phyloP scores from a whole-genome alignment of 2,888 invertebrate species.

The Luffia ferchaultella region DNA sequence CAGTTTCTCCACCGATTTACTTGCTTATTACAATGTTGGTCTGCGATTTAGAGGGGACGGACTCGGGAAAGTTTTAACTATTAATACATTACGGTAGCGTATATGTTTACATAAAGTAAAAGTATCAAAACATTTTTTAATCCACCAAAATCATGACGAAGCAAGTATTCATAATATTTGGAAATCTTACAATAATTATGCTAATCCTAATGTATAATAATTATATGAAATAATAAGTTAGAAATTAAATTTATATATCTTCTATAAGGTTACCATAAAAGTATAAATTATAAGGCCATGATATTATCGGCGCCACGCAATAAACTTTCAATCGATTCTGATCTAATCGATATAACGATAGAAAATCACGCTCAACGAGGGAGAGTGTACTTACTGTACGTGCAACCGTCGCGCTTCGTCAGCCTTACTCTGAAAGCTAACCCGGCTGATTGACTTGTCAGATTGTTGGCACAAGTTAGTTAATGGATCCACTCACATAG shows the following conservation, averaged over 20 bases:
- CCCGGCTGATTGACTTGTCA: neutral
- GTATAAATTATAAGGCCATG: too few species aligned
- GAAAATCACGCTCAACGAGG: neutral
- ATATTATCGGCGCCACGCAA: neutral
- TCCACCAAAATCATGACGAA: too few species aligned
- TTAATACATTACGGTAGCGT: too few species aligned
- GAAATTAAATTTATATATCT: too few species aligned
- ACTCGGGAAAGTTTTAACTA: too few species aligned
- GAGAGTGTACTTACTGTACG: neutral
- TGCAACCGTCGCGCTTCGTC: neutral
- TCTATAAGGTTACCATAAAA: too few species aligned
- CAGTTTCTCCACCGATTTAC: conserved; percentile 5
- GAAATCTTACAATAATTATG: too few species aligned
- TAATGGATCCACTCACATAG: neutral
- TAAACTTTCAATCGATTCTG: neutral
- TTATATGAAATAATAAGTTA: too few species aligned
- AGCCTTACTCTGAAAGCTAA: neutral
- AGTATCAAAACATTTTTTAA: too few species aligned
- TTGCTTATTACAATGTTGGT: neutral
- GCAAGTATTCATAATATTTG: too few species aligned
- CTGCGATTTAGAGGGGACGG: neutral
- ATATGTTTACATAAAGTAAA: too few species aligned
- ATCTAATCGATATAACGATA: neutral
- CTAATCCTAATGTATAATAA: too few species aligned
- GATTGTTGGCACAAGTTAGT: neutral